Evolutionary conservation across 2,888 invertebrate genomes (phyloP).

Genomic region (Watsonalla cultraria): DNA sequence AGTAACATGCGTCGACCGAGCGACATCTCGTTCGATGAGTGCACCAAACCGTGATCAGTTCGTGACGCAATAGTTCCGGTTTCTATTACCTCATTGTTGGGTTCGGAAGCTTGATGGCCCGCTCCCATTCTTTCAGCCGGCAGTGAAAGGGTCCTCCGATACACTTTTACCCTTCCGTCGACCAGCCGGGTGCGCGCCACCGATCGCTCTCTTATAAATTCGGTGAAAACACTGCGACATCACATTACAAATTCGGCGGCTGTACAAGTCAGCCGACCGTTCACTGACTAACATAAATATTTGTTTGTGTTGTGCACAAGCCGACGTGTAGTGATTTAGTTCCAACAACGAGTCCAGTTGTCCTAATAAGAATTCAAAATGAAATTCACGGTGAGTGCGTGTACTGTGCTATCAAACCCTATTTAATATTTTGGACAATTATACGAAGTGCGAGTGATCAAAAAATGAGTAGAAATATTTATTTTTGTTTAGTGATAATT

Average conservation of each 20-base stretch:
- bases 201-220: constrained; percentile 73
- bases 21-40: constrained; percentile 49
- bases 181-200: constrained; percentile 50
- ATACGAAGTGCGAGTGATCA: constrained; percentile 18
- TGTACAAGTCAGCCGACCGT: constrained; percentile 63
- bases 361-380: constrained; percentile 64
- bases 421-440: constrained; percentile 20
- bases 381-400: constrained; percentile 77
- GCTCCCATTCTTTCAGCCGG: constrained; percentile 73
- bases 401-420: constrained; percentile 31
- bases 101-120: constrained; percentile 63
- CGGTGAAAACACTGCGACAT: constrained; percentile 68
- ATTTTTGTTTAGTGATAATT: constrained; percentile 1
- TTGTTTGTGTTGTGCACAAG: constrained; percentile 48
- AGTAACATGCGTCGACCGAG: constrained; percentile 17
- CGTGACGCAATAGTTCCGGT: constrained; percentile 67
- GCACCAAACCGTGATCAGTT: constrained; percentile 55
- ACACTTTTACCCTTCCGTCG: constrained; percentile 71
- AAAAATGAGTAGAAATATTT: neutral
- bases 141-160: constrained; percentile 76
- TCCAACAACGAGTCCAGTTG: constrained; percentile 55
- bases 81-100: constrained; percentile 69
- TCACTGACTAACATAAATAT: constrained; percentile 36
- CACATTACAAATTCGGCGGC: constrained; percentile 78
- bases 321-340: constrained; percentile 65